These are phyloP conservation scores for Bombus sylvicola DNA, from an alignment of 1,140 invertebrate species.

Conservation along the genomic window DNA sequence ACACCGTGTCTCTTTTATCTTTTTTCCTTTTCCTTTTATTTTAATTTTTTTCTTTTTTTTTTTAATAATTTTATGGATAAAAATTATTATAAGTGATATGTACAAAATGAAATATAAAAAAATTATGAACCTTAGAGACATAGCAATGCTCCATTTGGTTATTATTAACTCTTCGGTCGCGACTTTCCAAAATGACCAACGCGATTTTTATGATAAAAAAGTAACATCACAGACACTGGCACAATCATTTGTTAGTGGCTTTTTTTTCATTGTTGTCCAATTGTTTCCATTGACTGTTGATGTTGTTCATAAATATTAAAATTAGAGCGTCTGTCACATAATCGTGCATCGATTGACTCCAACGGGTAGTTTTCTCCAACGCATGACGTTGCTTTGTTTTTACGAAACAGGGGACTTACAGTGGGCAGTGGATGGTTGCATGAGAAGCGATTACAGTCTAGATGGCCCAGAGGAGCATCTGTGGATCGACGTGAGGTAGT, in stretches of 20 bases:
- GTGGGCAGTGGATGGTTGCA: conserved; percentile 78
- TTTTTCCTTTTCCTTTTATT: conserved; percentile 23
- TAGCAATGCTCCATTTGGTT: conserved; percentile 33
- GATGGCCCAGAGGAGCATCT: conserved; percentile 73
- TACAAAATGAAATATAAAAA: conserved; percentile 69
- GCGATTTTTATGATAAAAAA: conserved; percentile 39
- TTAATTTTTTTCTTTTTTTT: conserved; percentile 35
- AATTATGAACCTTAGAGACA: conserved; percentile 40
- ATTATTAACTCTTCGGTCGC: conserved; percentile 25
- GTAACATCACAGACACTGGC: conserved; percentile 68
- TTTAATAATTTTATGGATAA: conserved; percentile 52
- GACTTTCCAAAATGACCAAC: conserved; percentile 9
- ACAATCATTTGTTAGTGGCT: conserved; percentile 49
- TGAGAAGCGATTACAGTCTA: conserved; percentile 77
- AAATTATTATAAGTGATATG: conserved; percentile 61
- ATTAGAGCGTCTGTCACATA: conserved; percentile 56
- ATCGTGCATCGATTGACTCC: conserved; percentile 56
- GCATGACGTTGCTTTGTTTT: conserved; percentile 61
- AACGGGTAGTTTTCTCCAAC: conserved; percentile 55
- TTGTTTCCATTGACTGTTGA: conserved; percentile 68
- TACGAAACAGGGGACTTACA: conserved; percentile 73
- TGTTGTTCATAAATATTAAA: conserved; percentile 64
- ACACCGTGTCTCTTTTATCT: conserved; percentile 21
- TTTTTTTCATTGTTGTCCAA: conserved; percentile 16
- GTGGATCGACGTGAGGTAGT: conserved; percentile 64